Percentiles rank a stretch among this genome's conserved stretches.
These are phyloP conservation scores for Pipistrellus kuhlii DNA, from an alignment of 2,797 vertebrate species.

Conservation along the genomic window DNA sequence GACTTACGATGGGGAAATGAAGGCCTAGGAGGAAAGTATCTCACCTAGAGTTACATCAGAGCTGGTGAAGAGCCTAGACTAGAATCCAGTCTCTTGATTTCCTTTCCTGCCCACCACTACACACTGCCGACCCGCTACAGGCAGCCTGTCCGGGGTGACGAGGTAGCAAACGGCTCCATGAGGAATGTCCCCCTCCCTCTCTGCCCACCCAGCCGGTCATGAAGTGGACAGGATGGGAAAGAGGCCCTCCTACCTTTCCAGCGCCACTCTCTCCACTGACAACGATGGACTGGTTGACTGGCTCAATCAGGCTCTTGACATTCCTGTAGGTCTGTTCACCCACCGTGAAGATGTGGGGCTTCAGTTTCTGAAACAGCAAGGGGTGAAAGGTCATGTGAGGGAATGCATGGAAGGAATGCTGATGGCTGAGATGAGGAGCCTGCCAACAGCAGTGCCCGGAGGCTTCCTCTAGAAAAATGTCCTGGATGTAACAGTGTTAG, in stretches of 20 bases:
- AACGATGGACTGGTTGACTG: conserved; percentile 95
- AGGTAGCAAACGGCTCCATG: neutral
- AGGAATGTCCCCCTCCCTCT: neutral
- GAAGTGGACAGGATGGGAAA: neutral
- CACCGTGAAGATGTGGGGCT: conserved; percentile 96
- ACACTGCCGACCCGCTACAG: neutral
- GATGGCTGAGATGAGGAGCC: neutral
- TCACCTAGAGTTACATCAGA: neutral
- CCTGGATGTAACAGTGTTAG: neutral
- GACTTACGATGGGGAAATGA: neutral
- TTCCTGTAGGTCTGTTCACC: conserved; percentile 98
- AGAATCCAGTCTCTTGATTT: neutral
- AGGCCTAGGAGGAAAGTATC: neutral
- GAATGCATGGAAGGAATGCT: neutral
- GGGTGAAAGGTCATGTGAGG: neutral
- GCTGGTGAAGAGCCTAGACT: neutral
- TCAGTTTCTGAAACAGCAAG: conserved; percentile 88
- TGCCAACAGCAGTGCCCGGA: neutral
- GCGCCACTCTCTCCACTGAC: conserved; percentile 99
- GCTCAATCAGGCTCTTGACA: conserved; percentile 92
- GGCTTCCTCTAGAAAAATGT: conserved; percentile 39
- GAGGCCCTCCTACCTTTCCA: conserved; percentile 92
- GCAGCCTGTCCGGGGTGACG: neutral
- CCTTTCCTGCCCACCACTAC: neutral
- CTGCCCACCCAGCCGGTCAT: neutral